Conservation (phyloP, 2,797 vertebrate genomes). For the Acropternis orthonyx region DNA sequence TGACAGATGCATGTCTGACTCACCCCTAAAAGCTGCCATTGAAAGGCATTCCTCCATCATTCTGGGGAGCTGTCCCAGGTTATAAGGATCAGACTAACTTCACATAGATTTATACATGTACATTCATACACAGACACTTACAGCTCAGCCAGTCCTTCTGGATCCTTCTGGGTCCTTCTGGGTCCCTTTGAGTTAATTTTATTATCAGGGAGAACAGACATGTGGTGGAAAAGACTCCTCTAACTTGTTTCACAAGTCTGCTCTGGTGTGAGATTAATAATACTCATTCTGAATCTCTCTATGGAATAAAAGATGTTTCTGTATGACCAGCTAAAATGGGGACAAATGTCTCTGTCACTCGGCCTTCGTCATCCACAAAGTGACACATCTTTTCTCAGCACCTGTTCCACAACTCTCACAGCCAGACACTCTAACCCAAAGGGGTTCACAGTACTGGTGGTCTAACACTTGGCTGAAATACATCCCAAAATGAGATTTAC, state of each 20-base stretch:
- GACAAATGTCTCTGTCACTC: not conserved
- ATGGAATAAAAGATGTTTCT: not conserved
- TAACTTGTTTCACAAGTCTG: not conserved
- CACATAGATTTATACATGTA: not conserved
- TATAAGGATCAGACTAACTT: not conserved
- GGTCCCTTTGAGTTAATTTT: not conserved
- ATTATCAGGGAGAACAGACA: not conserved
- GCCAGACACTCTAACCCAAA: not conserved
- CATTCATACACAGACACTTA: accelerated
- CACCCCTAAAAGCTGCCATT: accelerated
- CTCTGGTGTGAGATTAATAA: not conserved
- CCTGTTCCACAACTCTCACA: not conserved
- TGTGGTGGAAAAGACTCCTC: not conserved
- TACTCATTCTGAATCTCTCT: not conserved
- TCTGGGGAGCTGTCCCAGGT: not conserved
- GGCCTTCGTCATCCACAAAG: not conserved
- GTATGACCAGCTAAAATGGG: not conserved
- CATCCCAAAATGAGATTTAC: not conserved
- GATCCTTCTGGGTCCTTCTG: not conserved
- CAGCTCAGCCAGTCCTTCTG: not conserved
- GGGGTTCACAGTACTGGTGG: accelerated
- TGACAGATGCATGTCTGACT: not conserved
- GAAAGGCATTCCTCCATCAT: not conserved
- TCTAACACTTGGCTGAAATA: not conserved
- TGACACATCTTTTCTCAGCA: not conserved